Evolutionary conservation across 2,113 vertebrate genomes (phyloP).

Genomic region (Octodon degus): DNA sequence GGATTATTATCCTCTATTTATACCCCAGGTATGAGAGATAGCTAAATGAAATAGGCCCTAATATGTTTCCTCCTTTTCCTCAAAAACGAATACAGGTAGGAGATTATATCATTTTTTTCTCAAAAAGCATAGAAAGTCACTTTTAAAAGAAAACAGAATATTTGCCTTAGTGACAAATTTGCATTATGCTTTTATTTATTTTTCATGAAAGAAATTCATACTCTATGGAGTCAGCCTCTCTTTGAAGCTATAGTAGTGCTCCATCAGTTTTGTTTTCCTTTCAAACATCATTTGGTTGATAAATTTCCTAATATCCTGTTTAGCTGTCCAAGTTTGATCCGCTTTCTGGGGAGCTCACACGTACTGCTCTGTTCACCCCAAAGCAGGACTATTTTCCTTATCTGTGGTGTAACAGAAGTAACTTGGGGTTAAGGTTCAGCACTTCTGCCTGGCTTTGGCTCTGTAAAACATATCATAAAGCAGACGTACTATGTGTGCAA

Average conservation of each 20-base stretch:
- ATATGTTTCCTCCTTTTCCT: constrained; percentile 12
- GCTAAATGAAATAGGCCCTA: constrained; percentile 62
- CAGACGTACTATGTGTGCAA: constrained; percentile 60
- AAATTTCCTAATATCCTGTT: constrained; percentile 70
- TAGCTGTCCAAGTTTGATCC: constrained; percentile 77
- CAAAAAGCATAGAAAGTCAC: constrained; percentile 56
- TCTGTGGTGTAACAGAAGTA: constrained; percentile 70
- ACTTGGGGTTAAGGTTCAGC: constrained; percentile 75
- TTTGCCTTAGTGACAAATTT: constrained; percentile 68
- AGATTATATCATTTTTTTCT: not conserved
- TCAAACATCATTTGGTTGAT: constrained; percentile 75
- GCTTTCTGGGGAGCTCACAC: constrained; percentile 72
- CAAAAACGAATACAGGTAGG: constrained; percentile 39
- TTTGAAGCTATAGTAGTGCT: constrained; percentile 68
- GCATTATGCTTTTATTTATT: constrained; percentile 70
- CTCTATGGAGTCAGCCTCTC: constrained; percentile 57
- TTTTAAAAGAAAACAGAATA: constrained; percentile 66
- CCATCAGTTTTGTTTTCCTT: constrained; percentile 70
- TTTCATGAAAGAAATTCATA: constrained; percentile 64
- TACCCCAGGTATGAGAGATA: constrained; percentile 60
- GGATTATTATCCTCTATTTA: constrained; percentile 67
- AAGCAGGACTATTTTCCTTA: constrained; percentile 66
- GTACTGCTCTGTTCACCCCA: constrained; percentile 65
- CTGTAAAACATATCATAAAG: constrained; percentile 69
- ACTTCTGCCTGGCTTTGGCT: constrained; percentile 63